Base-by-base conservation (phyloP, 2,113 vertebrate species). In the Corythornis vintsioides region DNA sequence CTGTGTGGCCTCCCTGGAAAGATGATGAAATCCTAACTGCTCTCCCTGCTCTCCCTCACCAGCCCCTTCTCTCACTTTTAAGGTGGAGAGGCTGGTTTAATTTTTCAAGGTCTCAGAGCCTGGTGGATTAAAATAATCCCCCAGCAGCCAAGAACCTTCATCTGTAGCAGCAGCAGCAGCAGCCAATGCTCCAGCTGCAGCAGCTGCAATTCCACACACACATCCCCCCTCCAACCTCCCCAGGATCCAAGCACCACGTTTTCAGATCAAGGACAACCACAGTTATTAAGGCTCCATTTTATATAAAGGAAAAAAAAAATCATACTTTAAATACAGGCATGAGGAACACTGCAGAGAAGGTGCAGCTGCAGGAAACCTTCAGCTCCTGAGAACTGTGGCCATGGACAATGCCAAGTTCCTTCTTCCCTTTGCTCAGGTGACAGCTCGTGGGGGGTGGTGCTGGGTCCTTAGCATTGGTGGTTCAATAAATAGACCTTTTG, bases 211-310 rank as follows among this genome's bases (percentile, higher is more conserved):
- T 4, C 31, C 74, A 19, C 10, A 4, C 11, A 11, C 20, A n/a
- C 10, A 20, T 20, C 56, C 12, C 8, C 21, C 57, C 8, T 3
- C 21, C 33, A 45, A 3, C 61, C 47, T 10, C 19, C 28, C 57
- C 57, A 8, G 1, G 10, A 18, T 3, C 6, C 3, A 1, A 21
- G 7, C 29, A 7, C 42, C 11, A 5, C 2, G 4, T 18, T 4
- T 13, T 14, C 83, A 64, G 11, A 7, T 4, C 61, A 48, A 45
- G 40, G 13, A 94, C 57, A 79, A 56, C 0, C 5, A 0, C 4
- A 15, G 24, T 95, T 91, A 95, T 88, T 96, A 94, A 94, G 92
- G 93, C 92, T 96, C 92, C 80, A 72, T 94, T 96, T 96, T 96
- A 96, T 96, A 96, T 20, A 96, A 96, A 95, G 90, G 71, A 76